phyloP scores from a whole-genome alignment of 2,888 invertebrate species.

The Phortica magna region DNA sequence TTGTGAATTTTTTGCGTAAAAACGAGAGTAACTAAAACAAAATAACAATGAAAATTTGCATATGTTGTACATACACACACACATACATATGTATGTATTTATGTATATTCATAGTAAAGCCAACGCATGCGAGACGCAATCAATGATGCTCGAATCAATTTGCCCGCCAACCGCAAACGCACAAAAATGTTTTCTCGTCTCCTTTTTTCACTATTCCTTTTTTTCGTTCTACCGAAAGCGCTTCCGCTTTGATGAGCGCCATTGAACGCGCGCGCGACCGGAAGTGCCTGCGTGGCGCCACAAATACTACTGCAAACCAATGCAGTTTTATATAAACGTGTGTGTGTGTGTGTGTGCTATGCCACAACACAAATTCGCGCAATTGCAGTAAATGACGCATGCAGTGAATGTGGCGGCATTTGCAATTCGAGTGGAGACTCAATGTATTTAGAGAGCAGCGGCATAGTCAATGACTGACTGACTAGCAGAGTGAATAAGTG shows the following conservation, averaged over 20 bases:
- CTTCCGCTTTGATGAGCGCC: conserved; percentile 21
- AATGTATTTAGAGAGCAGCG: background rate
- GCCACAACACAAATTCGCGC: conserved; percentile 17
- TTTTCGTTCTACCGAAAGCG: background rate
- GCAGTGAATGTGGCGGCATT: conserved; percentile 5
- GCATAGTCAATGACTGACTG: background rate
- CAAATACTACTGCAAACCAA: background rate
- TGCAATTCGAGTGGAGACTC: background rate
- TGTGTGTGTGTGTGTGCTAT: background rate
- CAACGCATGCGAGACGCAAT: conserved; percentile 1
- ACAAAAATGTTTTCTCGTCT: background rate
- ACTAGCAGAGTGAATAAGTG: background rate
- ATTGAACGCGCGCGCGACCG: conserved; percentile 1
- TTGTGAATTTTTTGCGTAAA: background rate
- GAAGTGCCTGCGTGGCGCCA: conserved; percentile 15
- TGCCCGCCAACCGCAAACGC: conserved; percentile 20
- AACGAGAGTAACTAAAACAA: background rate
- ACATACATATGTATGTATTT: background rate
- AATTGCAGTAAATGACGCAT: conserved; percentile 30
- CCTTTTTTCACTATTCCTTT: background rate
- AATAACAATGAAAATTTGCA: background rate
- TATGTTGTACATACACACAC: background rate
- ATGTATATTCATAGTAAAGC: background rate
- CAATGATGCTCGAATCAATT: conserved; percentile 30
- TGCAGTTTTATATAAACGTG: background rate